A percentile compares a stretch with the other conserved stretches of the same genome.
Conservation (phyloP, 2,113 vertebrate species). For the Phaethornis superciliosus region DNA sequence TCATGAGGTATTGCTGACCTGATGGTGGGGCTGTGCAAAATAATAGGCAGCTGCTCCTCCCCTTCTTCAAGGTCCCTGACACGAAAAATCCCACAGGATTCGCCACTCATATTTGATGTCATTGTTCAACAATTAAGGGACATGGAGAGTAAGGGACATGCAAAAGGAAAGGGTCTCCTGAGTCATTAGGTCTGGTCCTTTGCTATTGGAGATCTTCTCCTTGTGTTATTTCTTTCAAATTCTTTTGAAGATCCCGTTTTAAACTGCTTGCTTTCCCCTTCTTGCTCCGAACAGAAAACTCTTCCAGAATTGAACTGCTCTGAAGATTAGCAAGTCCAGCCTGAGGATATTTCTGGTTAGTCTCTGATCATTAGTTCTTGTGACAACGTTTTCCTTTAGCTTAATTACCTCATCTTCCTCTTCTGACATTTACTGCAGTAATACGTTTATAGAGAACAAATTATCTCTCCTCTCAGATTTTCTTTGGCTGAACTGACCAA, state of each 20-base stretch:
- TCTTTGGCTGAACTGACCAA: constrained; percentile 16
- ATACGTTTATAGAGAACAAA: constrained; percentile 53
- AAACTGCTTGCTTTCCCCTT: background rate
- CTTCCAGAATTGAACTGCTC: background rate
- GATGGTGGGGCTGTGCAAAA: background rate
- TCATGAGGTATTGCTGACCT: background rate
- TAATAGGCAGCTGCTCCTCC: constrained; percentile 21
- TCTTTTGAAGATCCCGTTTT: background rate
- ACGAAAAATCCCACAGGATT: background rate
- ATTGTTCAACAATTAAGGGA: background rate
- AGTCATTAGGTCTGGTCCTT: background rate
- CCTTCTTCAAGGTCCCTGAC: constrained; percentile 5
- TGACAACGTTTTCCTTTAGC: constrained; percentile 57
- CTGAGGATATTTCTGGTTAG: constrained; percentile 52
- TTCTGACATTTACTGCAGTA: constrained; percentile 59
- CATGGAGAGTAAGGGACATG: background rate
- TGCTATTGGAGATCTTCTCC: background rate
- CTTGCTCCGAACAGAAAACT: background rate
- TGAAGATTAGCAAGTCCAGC: constrained; percentile 32
- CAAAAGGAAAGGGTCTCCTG: background rate
- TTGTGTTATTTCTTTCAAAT: background rate
- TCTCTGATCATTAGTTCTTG: constrained; percentile 48
- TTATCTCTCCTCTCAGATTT: constrained; percentile 45
- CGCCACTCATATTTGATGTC: background rate
- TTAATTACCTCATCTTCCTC: constrained; percentile 64